Evolutionary conservation across 2,888 invertebrate species (phyloP).

Genomic region (Agriopis leucophaearia): DNA sequence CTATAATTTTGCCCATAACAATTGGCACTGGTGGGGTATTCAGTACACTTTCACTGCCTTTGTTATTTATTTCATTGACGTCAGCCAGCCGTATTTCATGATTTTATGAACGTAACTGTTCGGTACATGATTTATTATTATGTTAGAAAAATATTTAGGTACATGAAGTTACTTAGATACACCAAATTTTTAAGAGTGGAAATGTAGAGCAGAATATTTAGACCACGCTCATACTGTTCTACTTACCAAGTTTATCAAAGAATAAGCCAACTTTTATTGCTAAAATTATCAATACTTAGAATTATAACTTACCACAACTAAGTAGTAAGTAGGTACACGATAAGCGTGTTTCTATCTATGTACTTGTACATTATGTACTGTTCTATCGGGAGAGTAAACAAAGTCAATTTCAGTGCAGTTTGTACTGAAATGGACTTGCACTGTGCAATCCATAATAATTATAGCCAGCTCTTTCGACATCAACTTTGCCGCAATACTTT

Average conservation of each 20-base stretch:
- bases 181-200: background rate
- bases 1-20: background rate
- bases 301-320: too few relatives aligned
- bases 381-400: too few relatives aligned
- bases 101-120: conserved; percentile 3
- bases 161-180: background rate
- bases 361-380: too few relatives aligned
- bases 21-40: too few relatives aligned
- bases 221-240: background rate
- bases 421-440: too few relatives aligned
- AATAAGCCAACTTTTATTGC: background rate
- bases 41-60: conserved; percentile 3
- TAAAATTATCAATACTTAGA: too few relatives aligned
- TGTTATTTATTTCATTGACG: conserved; percentile 16
- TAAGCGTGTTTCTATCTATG: too few relatives aligned
- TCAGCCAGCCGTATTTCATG: conserved; percentile 10
- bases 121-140: conserved; percentile 3
- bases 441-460: too few relatives aligned
- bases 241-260: background rate
- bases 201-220: conserved; percentile 2
- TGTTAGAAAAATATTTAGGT: conserved; percentile 10
- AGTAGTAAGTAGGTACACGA: too few relatives aligned
- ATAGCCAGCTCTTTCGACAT: too few relatives aligned
- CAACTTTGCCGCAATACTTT: too few relatives aligned
- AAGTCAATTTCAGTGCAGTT: too few relatives aligned